These are phyloP conservation scores for Lithobates pipiens DNA, from an alignment of 2,797 vertebrate species.

Conservation along the genomic window DNA sequence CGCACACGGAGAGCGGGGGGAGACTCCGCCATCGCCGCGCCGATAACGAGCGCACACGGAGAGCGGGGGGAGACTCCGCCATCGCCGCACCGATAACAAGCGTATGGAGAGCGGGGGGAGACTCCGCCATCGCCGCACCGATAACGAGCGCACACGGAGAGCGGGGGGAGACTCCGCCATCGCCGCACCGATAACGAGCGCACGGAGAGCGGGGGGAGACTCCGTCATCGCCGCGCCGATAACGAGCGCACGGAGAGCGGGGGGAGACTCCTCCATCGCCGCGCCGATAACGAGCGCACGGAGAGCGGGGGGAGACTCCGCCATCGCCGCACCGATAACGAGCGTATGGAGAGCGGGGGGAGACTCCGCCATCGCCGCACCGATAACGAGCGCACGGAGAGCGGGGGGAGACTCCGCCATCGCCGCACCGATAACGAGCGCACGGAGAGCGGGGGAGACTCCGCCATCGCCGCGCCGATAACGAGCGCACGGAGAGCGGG, in stretches of 20 bases:
- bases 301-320: not conserved
- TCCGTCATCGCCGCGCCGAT: slow-evolving; percentile 25
- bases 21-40: slow-evolving; percentile 17
- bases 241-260: slow-evolving; percentile 24
- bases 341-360: slow-evolving; percentile 14
- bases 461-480: slow-evolving; percentile 31
- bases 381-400: slow-evolving; percentile 41
- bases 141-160: slow-evolving; percentile 42
- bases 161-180: slow-evolving; percentile 6
- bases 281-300: slow-evolving; percentile 40
- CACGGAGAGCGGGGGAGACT: slow-evolving; percentile 1
- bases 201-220: not conserved
- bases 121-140: slow-evolving; percentile 15
- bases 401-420: slow-evolving; percentile 6
- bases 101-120: not conserved
- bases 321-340: slow-evolving; percentile 33
- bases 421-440: slow-evolving; percentile 38
- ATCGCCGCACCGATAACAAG: slow-evolving; percentile 43
- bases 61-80: not conserved
- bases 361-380: slow-evolving; percentile 16
- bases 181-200: slow-evolving; percentile 38
- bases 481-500: slow-evolving; percentile 13
- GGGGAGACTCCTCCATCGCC: slow-evolving; percentile 17
- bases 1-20: not conserved
- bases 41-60: slow-evolving; percentile 42